Percentiles rank a stretch among this genome's conserved stretches.
phyloP scores from a whole-genome alignment of 2,797 vertebrate species.

The Rhinoraja longicauda region DNA sequence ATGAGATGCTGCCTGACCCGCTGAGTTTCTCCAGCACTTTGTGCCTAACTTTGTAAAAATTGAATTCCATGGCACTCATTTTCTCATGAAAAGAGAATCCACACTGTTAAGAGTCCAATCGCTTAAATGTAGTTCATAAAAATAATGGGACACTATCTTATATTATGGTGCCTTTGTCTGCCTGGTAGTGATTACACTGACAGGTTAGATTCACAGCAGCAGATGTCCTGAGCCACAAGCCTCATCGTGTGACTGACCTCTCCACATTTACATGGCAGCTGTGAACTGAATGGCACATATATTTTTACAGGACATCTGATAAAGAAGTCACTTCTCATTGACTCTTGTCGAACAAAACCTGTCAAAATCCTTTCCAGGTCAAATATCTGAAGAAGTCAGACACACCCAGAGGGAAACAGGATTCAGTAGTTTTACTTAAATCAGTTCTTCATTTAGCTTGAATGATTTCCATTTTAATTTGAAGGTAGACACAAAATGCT shows the following conservation, averaged over 20 bases:
- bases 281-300: neutral
- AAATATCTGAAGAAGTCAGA: slow-evolving; percentile 18
- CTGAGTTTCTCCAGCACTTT: too few relatives aligned
- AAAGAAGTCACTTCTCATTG: neutral
- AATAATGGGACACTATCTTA: neutral
- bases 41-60: neutral
- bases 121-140: neutral
- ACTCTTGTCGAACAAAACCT: neutral
- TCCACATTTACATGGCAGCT: neutral
- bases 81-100: neutral
- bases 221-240: neutral
- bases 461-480: neutral
- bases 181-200: slow-evolving; percentile 2
- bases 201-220: neutral
- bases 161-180: neutral
- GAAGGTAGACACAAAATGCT: too few relatives aligned
- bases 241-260: neutral
- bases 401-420: neutral
- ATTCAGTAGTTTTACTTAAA: neutral
- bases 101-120: neutral
- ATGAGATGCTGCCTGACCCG: too few relatives aligned
- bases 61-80: neutral
- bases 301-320: slow-evolving; percentile 23
- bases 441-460: slow-evolving; percentile 13
- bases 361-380: slow-evolving; percentile 29